Percentiles rank a stretch among this genome's conserved stretches.
Evolutionary conservation across 2,113 vertebrate species (phyloP).

Genomic region (Ammodytes marinus): DNA sequence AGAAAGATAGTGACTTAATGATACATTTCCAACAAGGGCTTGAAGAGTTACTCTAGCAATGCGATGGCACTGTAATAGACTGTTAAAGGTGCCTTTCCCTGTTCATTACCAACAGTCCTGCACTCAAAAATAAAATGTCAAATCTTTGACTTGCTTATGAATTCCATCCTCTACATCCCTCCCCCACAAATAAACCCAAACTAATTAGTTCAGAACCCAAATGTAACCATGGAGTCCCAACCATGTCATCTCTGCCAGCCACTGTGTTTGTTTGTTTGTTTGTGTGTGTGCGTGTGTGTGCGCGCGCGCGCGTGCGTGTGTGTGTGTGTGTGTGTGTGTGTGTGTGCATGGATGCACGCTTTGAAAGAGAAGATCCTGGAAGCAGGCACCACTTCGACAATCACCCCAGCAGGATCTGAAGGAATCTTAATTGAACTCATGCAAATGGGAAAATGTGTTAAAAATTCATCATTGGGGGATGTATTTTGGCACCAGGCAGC

Average conservation of each 20-base stretch:
- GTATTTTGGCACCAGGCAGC: conserved; percentile 53
- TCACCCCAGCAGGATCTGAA: conserved; percentile 52
- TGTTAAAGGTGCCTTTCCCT: neutral
- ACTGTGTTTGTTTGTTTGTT: neutral
- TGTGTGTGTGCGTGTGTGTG: too few relatives aligned
- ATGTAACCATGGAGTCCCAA: conserved; percentile 15
- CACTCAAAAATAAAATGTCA: neutral
- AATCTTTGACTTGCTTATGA: neutral
- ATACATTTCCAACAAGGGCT: too few relatives aligned
- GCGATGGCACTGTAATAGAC: neutral
- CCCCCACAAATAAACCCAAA: conserved; percentile 14
- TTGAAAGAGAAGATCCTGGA: conserved; percentile 28
- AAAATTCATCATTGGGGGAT: conserved; percentile 68
- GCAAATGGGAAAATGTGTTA: conserved; percentile 70
- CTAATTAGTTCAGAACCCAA: conserved; percentile 6
- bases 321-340: too few relatives aligned
- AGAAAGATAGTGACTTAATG: conserved; percentile 9
- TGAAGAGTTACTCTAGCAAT: neutral
- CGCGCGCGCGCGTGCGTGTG: too few relatives aligned
- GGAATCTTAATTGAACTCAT: conserved; percentile 66
- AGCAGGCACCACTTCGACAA: conserved; percentile 4
- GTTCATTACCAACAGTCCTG: neutral
- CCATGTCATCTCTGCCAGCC: conserved; percentile 26
- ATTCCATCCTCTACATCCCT: neutral
- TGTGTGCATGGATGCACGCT: neutral